Evolutionary conservation across 1,140 invertebrate genomes (phyloP).

Genomic region (Sycophaga agraensis): DNA sequence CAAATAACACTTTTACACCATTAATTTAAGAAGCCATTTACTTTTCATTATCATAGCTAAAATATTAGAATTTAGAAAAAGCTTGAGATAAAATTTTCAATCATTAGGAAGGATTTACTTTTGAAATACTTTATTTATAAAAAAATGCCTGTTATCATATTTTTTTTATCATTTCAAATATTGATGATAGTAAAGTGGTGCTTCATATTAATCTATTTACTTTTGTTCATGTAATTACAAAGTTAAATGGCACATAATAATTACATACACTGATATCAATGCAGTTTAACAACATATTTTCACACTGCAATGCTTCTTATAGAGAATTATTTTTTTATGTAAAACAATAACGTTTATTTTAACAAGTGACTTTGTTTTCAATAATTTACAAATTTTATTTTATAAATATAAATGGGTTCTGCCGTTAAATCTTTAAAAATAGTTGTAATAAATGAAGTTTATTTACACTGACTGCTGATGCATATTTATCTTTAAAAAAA

Average conservation of each 20-base stretch:
- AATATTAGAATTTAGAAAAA: slow-evolving; percentile 7
- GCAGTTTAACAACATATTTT: neutral
- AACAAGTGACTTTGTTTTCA: neutral
- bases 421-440: neutral
- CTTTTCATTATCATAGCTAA: slow-evolving; percentile 6
- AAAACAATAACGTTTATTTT: neutral
- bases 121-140: too few relatives aligned
- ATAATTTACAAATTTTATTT: neutral
- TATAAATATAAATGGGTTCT: too few relatives aligned
- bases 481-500: neutral
- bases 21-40: too few relatives aligned
- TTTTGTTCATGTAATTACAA: too few relatives aligned
- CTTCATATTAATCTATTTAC: too few relatives aligned
- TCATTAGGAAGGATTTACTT: neutral
- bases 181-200: too few relatives aligned
- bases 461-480: neutral
- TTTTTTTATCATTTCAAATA: too few relatives aligned
- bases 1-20: too few relatives aligned
- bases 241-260: neutral
- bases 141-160: too few relatives aligned
- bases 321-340: neutral
- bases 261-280: neutral
- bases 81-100: slow-evolving; percentile 7
- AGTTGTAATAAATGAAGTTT: neutral
- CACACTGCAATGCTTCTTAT: too few relatives aligned